phyloP scores from a whole-genome alignment of 2,888 invertebrate genomes.

The Cantharis rustica region DNA sequence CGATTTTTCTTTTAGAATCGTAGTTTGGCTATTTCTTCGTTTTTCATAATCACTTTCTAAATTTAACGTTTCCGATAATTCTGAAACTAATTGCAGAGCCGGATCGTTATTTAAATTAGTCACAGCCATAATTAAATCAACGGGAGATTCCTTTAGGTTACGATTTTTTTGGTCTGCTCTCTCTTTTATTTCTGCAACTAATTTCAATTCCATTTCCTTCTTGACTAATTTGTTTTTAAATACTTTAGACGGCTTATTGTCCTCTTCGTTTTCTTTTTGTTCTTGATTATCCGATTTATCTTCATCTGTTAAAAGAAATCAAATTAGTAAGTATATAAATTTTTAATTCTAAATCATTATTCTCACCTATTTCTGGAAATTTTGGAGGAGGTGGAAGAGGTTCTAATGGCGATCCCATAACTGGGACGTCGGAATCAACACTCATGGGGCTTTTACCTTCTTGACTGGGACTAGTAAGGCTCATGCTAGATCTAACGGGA shows the following conservation, averaged over 20 bases:
- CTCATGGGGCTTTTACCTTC: conserved; percentile 54
- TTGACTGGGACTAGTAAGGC: conserved; percentile 52
- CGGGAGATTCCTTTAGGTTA: conserved; percentile 61
- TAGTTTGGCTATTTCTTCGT: conserved; percentile 49
- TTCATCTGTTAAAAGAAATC: conserved; percentile 24
- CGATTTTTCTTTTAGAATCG: conserved; percentile 19
- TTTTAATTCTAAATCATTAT: not conserved
- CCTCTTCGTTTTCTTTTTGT: conserved; percentile 42
- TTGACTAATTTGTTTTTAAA: conserved; percentile 64
- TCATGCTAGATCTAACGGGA: conserved; percentile 53
- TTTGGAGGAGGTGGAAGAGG: conserved; percentile 52
- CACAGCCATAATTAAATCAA: conserved; percentile 55
- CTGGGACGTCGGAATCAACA: conserved; percentile 56
- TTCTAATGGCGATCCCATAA: conserved; percentile 58
- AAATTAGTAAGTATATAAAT: not conserved
- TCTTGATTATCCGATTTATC: conserved; percentile 21
- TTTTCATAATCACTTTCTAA: conserved; percentile 61
- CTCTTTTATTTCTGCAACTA: conserved; percentile 84
- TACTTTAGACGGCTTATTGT: conserved; percentile 51
- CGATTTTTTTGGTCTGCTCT: conserved; percentile 70
- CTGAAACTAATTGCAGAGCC: conserved; percentile 79
- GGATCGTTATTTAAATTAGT: conserved; percentile 69
- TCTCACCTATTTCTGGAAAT: conserved; percentile 48
- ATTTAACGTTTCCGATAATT: conserved; percentile 83
- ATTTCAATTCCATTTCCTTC: conserved; percentile 83